Evolutionary conservation across 2,888 invertebrate species (phyloP), one percentile per base, ranked within the genome.

Genomic region (Dione vanillae): DNA sequence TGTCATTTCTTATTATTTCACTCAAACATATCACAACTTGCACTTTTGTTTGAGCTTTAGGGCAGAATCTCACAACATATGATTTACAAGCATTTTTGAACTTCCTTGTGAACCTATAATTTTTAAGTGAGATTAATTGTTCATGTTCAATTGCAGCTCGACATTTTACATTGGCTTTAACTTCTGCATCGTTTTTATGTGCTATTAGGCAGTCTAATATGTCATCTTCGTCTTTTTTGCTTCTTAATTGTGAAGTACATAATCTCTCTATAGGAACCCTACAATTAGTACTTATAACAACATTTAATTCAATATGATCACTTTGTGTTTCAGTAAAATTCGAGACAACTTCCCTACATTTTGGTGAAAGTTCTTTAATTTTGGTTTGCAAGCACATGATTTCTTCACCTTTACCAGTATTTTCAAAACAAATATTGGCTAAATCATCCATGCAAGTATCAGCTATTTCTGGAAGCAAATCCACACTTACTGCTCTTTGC

Each of bases 101-200:
- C 87, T 98, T 98, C 81, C 96, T 97, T 0, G 97, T 97, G 85
- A 99, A 99, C 80, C 96, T 96, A 88, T 98, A 98, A 89, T 98
- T 98, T 87, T 98, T 98, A 76, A 99, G 86, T 2, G 98, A 96
- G 74, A 99, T 97, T 73, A 99, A 94, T 90, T 99, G 99, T 84
- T 99, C 98, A 92, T 99, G 99, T 90, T 99, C 99, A 64, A 99
- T 96, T 73, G 98, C 98, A 47, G 97, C 97, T 75, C 96, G 95
- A 88, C 99, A 99, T 87, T 98, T 98, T 0, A 92, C 79, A 83
- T 96, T 96, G 19, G 95, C 94, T 80, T 96, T 95, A 81, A 98
- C 95, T 80, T 96, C 95, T 7, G 96, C 95, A 79, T 97, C 96
- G 86, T 98, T 98, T 90, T 99, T 99, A 85, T 98, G 97, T 47